Base-by-base conservation (phyloP, 1,140 invertebrate species). In the Anoplolepis gracilipes region DNA sequence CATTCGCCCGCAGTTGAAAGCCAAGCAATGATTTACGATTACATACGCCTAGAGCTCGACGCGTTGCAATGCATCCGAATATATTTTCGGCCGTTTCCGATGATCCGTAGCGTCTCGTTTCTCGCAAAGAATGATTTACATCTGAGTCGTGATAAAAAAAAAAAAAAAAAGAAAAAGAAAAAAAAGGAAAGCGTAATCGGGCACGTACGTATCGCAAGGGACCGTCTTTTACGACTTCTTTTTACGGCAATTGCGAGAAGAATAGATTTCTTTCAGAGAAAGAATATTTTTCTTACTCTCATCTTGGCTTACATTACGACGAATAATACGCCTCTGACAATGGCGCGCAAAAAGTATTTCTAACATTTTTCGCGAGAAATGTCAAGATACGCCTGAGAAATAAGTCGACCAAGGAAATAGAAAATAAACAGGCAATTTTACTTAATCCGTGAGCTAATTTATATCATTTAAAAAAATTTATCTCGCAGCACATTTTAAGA, bases 101-200 rank as follows among this genome's bases (percentile, higher is more conserved):
- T 8, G 65, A 59, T 57, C n/a, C 33, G 65, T 0, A 33, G 73
- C 42, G 33, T 42, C n/a, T 78, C 61, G 28, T n/a, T 30, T 69
- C 62, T 55, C 46, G 78, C 67, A 42, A 82, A 46, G 25, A 59
- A 70, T 70, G 78, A 81, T 81, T 70, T 70, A 81, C 77, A 33
- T 22, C 10, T 16, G 30, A 22, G 30, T 16, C 46, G 53, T 36
- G 8, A 7, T 2, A 13, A 13, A 79, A 11, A n/a, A n/a, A n/a
- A n/a, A n/a, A n/a, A n/a, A n/a, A n/a, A 69, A 19, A 46, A 73
- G 42, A 25, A 59, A 72, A 57, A n/a, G n/a, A 59, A 72, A 10
- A 13, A 69, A 19, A 46, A 73, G 42, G 36, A 59, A 72, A 57
- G 53, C 16, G 53, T 49, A 82, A 72, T 42, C 53, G 67, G 16